phyloP scores from a whole-genome alignment of 1,140 invertebrate genomes.

The Hermetia illucens region DNA sequence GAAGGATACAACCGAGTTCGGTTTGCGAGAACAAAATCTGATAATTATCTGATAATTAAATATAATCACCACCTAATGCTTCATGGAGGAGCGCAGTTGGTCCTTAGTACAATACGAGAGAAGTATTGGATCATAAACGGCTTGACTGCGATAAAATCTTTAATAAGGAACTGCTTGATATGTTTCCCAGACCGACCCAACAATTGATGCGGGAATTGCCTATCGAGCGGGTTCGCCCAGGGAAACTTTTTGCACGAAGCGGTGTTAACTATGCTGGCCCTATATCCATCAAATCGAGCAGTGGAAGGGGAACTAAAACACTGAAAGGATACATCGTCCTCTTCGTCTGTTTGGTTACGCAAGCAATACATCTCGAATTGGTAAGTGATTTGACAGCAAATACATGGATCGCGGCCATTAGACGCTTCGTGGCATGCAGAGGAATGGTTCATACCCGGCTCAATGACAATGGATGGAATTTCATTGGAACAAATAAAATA shows the following conservation, averaged over 20 bases:
- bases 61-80: no score
- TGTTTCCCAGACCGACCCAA: neutral
- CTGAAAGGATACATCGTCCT: constrained; percentile 16
- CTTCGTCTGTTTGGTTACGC: constrained; percentile 14
- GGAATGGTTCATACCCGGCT: no score
- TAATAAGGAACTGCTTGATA: no score
- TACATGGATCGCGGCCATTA: constrained; percentile 16
- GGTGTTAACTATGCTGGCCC: constrained; percentile 29
- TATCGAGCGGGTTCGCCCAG: constrained; percentile 10
- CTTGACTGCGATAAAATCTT: no score
- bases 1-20: no score
- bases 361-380: constrained; percentile 19
- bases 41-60: no score
- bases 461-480: no score
- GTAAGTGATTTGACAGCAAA: constrained; percentile 16
- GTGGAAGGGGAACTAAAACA: neutral
- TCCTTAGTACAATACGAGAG: neutral
- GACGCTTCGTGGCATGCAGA: constrained; percentile 18
- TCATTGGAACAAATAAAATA: no score
- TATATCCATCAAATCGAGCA: constrained; percentile 7
- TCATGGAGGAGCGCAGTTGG: no score
- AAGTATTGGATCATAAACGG: neutral
- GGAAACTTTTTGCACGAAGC: constrained; percentile 15
- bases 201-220: constrained; percentile 5
- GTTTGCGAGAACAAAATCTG: no score